A percentile compares a stretch with the other conserved stretches of the same genome.
phyloP scores from a whole-genome alignment of 2,113 vertebrate genomes.

The human (Homo sapiens) region GRCh38 chr19:34956001-34956500 shows the following conservation, averaged over 20 bases:
- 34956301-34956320: neutral
- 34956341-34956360: neutral
- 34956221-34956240: neutral
- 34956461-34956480: neutral
- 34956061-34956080: neutral
- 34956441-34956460: neutral
- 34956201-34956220: neutral
- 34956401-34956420: neutral
- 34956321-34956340: neutral
- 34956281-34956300: neutral
- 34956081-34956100: neutral
- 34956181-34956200: neutral
- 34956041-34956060: neutral
- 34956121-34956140: neutral
- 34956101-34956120: neutral
- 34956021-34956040: neutral
- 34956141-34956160: neutral
- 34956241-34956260: neutral
- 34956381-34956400: neutral
- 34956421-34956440: neutral
- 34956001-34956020: neutral
- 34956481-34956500: neutral
- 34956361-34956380: slow-evolving; percentile 17
- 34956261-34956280: neutral
- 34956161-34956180: neutral